phyloP scores from a whole-genome alignment of 2,888 invertebrate species.

The Thymelicus sylvestris region DNA sequence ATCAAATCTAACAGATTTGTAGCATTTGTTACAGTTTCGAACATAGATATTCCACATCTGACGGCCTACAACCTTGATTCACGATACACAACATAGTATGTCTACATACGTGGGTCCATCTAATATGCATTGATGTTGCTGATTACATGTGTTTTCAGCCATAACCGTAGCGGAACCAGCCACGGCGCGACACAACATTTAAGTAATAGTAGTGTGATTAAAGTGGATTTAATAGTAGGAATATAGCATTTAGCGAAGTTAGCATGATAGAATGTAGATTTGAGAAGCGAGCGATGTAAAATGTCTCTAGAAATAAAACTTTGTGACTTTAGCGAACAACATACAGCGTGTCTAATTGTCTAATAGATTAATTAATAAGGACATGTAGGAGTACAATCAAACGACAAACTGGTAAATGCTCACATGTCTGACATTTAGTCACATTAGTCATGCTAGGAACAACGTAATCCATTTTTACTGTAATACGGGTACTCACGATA shows the following conservation, averaged over 20 bases:
- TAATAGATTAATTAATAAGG: constrained; percentile 36
- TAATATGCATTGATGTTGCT: not conserved
- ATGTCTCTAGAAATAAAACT: constrained; percentile 5
- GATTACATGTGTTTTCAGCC: constrained; percentile 7
- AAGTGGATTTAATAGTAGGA: not conserved
- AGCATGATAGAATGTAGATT: not conserved
- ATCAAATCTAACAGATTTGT: too few species aligned
- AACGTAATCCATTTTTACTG: too few species aligned
- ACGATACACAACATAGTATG: not conserved
- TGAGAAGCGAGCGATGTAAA: not conserved
- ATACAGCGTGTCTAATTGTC: constrained; percentile 25
- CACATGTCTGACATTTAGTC: constrained; percentile 8
- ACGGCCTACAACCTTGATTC: not conserved
- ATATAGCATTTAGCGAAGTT: not conserved
- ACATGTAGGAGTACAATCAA: constrained; percentile 21
- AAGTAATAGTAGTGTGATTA: not conserved
- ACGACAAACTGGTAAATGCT: constrained; percentile 11
- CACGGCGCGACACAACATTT: not conserved
- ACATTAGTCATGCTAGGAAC: constrained; percentile 3
- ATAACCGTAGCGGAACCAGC: constrained; percentile 9
- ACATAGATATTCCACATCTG: not conserved
- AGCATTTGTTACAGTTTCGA: not conserved
- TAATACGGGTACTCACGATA: too few species aligned
- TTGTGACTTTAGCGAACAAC: constrained; percentile 24
- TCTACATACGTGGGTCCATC: not conserved